phyloP scores from a whole-genome alignment of 2,113 vertebrate species.

The Cyanocitta stelleri region DNA sequence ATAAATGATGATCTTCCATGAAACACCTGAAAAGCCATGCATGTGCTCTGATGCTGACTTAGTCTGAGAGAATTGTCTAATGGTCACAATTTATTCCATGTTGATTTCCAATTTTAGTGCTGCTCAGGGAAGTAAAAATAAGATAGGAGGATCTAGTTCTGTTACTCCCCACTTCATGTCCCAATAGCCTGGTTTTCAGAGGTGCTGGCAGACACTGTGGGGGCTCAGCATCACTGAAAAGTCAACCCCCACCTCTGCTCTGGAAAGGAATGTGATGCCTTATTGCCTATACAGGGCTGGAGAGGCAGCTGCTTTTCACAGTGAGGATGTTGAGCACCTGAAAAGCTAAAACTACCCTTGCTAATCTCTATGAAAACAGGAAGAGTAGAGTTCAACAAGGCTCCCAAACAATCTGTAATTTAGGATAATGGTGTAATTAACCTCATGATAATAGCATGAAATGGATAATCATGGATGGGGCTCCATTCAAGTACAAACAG shows the following conservation, averaged over 20 bases:
- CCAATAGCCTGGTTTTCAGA: not conserved
- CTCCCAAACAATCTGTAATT: not conserved
- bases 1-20: not conserved
- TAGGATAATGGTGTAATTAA: not conserved
- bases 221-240: not conserved
- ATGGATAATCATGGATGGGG: not conserved
- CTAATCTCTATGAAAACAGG: not conserved
- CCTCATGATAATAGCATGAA: not conserved
- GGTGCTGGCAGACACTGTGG: not conserved
- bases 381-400: not conserved
- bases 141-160: not conserved
- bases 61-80: not conserved
- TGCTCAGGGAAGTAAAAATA: not conserved
- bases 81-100: not conserved
- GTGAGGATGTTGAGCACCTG: not conserved
- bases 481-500: not conserved
- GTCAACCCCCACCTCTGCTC: not conserved
- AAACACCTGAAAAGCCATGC: not conserved
- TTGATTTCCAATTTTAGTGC: not conserved
- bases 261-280: not conserved
- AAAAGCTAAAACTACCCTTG: not conserved
- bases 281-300: not conserved
- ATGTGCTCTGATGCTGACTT: not conserved
- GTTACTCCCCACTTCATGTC: not conserved
- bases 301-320: not conserved